Conservation (phyloP, 2,113 vertebrate genomes). For the Odobenus rosmarus region DNA sequence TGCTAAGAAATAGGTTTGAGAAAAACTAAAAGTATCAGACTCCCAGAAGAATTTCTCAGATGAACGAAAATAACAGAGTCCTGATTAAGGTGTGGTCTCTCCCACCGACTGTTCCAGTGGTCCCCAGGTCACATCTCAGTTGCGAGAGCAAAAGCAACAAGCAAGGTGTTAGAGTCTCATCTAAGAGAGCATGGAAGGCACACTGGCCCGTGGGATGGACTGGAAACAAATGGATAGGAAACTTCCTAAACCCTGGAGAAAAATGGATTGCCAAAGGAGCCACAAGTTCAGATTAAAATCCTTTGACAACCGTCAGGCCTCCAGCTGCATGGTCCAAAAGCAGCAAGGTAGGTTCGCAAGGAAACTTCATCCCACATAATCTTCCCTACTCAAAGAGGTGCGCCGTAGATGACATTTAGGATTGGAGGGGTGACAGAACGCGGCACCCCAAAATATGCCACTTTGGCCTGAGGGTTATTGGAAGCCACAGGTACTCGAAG, state of each 20-base stretch:
- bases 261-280: neutral
- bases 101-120: neutral
- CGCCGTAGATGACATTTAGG: neutral
- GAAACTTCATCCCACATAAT: fast-evolving
- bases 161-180: neutral
- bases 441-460: neutral
- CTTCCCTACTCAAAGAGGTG: neutral
- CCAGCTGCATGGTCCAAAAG: neutral
- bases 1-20: neutral
- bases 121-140: neutral
- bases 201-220: too few species aligned
- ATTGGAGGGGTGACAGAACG: neutral
- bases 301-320: neutral
- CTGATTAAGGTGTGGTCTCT: neutral
- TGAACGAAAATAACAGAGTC: neutral
- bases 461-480: neutral
- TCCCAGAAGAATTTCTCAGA: neutral
- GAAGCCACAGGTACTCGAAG: neutral
- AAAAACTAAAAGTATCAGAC: neutral
- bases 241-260: neutral
- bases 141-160: neutral
- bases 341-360: fast-evolving
- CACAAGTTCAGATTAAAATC: neutral
- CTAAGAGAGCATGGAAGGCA: neutral
- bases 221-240: neutral